These are phyloP conservation scores for Ahaetulla prasina DNA, from an alignment of 2,113 vertebrate genomes.

Conservation along the genomic window DNA sequence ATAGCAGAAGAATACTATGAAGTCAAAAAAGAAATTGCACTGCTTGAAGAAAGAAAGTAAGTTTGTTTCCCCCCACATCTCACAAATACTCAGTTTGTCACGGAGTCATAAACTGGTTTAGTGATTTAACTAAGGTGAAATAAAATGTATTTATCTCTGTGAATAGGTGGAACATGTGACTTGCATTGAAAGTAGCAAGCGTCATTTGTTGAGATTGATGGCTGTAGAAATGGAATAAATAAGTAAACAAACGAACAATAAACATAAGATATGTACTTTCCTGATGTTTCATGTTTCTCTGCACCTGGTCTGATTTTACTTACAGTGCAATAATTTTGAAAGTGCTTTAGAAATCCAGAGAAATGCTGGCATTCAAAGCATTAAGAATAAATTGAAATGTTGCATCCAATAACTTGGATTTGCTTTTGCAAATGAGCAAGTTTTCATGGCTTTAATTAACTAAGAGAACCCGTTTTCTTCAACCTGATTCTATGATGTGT, in stretches of 20 bases:
- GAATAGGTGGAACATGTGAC: neutral
- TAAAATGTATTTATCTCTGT: neutral
- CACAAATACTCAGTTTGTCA: neutral
- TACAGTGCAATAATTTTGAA: neutral
- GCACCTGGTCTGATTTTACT: neutral
- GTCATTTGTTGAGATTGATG: neutral
- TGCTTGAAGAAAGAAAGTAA: slow-evolving; percentile 94
- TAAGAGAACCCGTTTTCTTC: neutral
- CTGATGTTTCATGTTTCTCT: neutral
- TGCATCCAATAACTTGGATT: neutral
- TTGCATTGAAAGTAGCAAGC: neutral
- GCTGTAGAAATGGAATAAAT: neutral
- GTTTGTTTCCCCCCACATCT: slow-evolving; percentile 38
- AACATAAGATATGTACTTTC: neutral
- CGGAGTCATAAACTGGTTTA: neutral
- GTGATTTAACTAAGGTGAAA: neutral
- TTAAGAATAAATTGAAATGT: neutral
- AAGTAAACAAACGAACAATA: neutral
- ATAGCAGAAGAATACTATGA: slow-evolving; percentile 94
- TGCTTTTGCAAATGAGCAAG: neutral
- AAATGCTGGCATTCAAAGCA: neutral
- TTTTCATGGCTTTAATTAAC: neutral
- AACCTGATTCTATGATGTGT: neutral
- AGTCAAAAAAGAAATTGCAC: slow-evolving; percentile 88
- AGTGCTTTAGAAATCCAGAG: neutral